Percentiles rank a stretch among this genome's conserved stretches.
These are phyloP conservation scores for Anser cygnoides DNA, from an alignment of 2,113 vertebrate genomes.

Conservation along the genomic window DNA sequence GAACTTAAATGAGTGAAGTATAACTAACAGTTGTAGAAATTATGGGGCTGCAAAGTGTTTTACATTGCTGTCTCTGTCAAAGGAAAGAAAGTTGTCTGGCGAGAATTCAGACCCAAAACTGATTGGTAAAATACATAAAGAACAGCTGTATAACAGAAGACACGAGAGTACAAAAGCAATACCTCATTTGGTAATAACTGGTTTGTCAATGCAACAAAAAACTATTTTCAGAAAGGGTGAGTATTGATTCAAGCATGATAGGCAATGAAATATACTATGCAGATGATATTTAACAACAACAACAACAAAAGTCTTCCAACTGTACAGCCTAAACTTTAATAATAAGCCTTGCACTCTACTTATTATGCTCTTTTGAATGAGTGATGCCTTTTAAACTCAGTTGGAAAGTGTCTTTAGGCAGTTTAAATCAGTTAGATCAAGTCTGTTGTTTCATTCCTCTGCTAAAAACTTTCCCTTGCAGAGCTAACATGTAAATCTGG, in stretches of 20 bases:
- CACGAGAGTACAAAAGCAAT: neutral
- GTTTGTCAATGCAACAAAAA: neutral
- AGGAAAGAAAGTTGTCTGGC: neutral
- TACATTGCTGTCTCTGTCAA: neutral
- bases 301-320: neutral
- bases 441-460: neutral
- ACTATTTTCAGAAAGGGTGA: neutral
- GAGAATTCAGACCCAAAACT: neutral
- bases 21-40: neutral
- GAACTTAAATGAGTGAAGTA: neutral
- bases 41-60: neutral
- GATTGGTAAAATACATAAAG: neutral
- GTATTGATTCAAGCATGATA: neutral
- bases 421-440: neutral
- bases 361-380: neutral
- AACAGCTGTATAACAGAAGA: neutral
- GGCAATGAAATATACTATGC: neutral
- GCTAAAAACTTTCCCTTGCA: neutral
- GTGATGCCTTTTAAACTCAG: neutral
- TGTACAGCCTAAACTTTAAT: neutral
- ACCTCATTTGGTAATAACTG: neutral
- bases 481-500: neutral
- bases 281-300: neutral
- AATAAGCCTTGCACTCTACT: neutral
- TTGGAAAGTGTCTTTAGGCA: neutral